Percentiles rank a stretch among this genome's conserved stretches.
Conservation (phyloP, 1,140 invertebrate genomes). For the Papilio dardanus region DNA sequence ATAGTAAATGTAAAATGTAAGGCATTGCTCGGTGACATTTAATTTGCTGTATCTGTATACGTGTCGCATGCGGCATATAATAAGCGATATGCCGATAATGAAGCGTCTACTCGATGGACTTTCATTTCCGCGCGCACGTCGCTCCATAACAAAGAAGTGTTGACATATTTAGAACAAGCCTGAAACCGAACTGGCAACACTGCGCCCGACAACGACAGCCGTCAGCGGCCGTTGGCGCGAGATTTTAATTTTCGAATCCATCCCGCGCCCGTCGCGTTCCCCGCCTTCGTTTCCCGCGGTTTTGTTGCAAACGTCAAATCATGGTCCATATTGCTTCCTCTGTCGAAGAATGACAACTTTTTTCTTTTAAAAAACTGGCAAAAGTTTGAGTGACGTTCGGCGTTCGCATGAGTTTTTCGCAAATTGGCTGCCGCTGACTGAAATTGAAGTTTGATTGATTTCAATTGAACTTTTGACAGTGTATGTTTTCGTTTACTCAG, state of each 20-base stretch:
- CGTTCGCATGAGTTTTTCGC: constrained; percentile 44
- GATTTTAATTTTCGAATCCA: constrained; percentile 82
- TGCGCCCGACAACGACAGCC: constrained; percentile 55
- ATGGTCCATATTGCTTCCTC: constrained; percentile 72
- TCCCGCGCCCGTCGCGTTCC: constrained; percentile 62
- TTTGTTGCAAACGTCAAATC: constrained; percentile 73
- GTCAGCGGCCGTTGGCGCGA: constrained; percentile 67
- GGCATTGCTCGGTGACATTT: constrained; percentile 39
- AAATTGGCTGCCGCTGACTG: constrained; percentile 58
- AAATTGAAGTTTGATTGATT: constrained; percentile 71
- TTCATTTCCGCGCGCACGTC: constrained; percentile 79
- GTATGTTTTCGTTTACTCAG: constrained; percentile 37
- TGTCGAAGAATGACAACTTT: constrained; percentile 57
- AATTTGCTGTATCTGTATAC: constrained; percentile 47
- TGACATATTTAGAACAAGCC: constrained; percentile 82
- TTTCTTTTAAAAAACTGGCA: constrained; percentile 62
- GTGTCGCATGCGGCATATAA: constrained; percentile 54
- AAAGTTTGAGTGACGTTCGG: constrained; percentile 70
- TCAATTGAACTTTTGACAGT: constrained; percentile 62
- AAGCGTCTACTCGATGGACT: constrained; percentile 72
- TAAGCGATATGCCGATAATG: constrained; percentile 71
- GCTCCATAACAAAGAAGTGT: constrained; percentile 78
- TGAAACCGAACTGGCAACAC: constrained; percentile 74
- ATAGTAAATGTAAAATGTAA: neutral
- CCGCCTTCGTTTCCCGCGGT: constrained; percentile 57